Base-by-base conservation (phyloP, 2,888 invertebrate genomes). In the Mythimna lalbum region DNA sequence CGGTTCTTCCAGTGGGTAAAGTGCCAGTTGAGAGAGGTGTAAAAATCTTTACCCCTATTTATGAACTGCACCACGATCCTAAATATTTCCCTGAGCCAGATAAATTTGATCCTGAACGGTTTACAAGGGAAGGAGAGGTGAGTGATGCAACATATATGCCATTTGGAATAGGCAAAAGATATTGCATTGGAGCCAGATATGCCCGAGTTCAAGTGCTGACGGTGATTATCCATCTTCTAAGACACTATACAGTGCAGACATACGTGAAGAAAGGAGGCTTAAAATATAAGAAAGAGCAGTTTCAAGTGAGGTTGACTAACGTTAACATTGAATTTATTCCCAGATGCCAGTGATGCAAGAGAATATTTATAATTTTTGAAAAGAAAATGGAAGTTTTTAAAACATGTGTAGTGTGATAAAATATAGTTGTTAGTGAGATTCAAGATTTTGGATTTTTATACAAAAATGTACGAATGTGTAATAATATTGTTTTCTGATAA, bases 161-260 rank as follows among this genome's bases (percentile, higher is more conserved):
- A 0, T 96, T 96, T 78, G 96, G 96, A 1, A 93, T 88, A 82
- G 96, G 96, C 1, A 91, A 92, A 6, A 87, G 96, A 50, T 86
- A 90, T 23, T 96, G 96, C 74, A 92, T 96, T 3, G 96, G 96
- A 73, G 83, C 87, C 73, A 88, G 91, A 70, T 92, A 89, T 66
- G 92, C 92, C 0, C 83, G 82, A 14, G 68, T 92, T 9, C 93
- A 93, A 75, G 80, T 89, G 0, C 86, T 90, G 53, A 79, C 89
- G 49, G 90, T 89, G 1, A 62, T 91, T 17, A 78, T 88, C 3
- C 87, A 92, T 70, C 69, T 92, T 1, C 57, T 92, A 4, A 88
- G 84, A 43, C 73, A 89, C 39, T 92, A 87, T 59, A 81, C 87
- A 21, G 64, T 92, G 0, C 85, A 84, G 27, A 91, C 91, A 2